A percentile compares a stretch with the other conserved stretches of the same genome.
Conservation (phyloP, 2,797 vertebrate genomes). For the Falco naumanni region DNA sequence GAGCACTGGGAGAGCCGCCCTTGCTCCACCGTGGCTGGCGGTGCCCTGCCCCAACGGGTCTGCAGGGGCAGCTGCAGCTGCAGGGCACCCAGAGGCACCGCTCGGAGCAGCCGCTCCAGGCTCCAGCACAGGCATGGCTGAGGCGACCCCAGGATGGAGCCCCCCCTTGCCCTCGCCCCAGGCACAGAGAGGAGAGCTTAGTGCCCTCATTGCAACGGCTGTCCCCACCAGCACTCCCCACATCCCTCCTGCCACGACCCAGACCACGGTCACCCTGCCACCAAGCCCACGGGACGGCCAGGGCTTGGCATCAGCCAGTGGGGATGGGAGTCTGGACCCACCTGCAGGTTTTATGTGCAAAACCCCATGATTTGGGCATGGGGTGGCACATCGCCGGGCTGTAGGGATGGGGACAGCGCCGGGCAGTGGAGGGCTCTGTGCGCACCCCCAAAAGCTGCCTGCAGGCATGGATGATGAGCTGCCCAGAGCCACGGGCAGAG, state of each 20-base stretch:
- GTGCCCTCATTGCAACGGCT: neutral
- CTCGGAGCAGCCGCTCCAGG: neutral
- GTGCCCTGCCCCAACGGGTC: neutral
- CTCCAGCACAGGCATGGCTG: neutral
- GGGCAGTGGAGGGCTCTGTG: neutral
- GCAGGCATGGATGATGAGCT: neutral
- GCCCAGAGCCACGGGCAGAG: neutral
- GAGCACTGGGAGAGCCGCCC: neutral
- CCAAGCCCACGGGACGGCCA: neutral
- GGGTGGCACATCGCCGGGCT: neutral
- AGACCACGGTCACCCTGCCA: neutral
- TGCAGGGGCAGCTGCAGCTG: neutral
- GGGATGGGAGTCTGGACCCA: too few relatives aligned
- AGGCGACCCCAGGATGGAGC: neutral
- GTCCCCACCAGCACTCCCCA: neutral
- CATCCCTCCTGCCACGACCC: neutral
- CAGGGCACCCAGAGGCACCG: neutral
- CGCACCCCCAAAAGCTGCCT: neutral
- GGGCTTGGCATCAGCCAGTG: neutral
- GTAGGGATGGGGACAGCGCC: too few relatives aligned
- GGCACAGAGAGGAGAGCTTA: neutral
- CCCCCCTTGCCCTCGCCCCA: neutral
- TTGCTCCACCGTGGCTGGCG: neutral
- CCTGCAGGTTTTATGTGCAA: neutral
- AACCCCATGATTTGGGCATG: neutral